These are phyloP conservation scores for Sylvietta virens DNA, from an alignment of 2,113 vertebrate genomes.

Conservation along the genomic window DNA sequence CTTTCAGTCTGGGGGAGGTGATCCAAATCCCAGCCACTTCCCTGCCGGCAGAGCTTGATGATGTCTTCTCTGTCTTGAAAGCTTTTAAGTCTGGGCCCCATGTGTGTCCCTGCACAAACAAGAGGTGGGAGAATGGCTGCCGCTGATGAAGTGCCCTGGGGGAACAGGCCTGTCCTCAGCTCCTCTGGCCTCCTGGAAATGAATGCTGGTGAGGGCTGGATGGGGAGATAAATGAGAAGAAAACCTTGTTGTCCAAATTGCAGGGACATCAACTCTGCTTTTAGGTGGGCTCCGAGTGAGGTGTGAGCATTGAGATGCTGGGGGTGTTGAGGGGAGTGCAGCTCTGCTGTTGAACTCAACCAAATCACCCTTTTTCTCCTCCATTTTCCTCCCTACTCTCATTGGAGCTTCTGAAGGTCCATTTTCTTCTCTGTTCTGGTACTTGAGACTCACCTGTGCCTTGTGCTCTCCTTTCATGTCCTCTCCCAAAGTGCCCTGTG, in stretches of 20 bases:
- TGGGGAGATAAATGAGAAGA: not conserved
- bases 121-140: not conserved
- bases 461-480: not conserved
- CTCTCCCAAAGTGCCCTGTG: not conserved
- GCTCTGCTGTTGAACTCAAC: not conserved
- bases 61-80: conserved; percentile 21
- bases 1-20: not conserved
- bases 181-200: not conserved
- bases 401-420: not conserved
- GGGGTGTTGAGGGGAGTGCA: not conserved
- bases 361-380: not conserved
- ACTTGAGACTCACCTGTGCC: not conserved
- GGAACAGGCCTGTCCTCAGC: not conserved
- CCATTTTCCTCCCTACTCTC: not conserved
- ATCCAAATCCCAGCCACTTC: conserved; percentile 48
- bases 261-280: not conserved
- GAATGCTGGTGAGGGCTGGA: not conserved
- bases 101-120: conserved; percentile 20
- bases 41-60: not conserved
- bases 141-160: not conserved
- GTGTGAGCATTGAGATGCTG: not conserved
- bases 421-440: not conserved
- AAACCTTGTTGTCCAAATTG: not conserved
- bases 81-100: conserved; percentile 38
- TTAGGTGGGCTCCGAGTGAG: not conserved